A percentile compares a stretch with the other conserved stretches of the same genome.
phyloP scores from a whole-genome alignment of 2,888 invertebrate genomes.

The Pterostichus madidus region DNA sequence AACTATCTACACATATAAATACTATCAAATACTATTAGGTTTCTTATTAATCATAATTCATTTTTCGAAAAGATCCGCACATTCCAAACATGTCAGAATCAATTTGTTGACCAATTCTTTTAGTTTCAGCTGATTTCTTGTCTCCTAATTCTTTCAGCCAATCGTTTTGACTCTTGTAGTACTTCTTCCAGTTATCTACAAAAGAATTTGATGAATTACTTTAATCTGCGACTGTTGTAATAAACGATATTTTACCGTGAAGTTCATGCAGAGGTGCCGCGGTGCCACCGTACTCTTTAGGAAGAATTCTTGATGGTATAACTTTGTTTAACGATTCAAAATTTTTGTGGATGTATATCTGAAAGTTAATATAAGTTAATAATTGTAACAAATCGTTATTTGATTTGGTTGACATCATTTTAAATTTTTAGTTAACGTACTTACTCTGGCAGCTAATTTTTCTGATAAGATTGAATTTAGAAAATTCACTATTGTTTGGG shows the following conservation, averaged over 20 bases:
- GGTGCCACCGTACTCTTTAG: slow-evolving; percentile 44
- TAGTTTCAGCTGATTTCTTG: slow-evolving; percentile 57
- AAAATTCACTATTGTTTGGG: neutral
- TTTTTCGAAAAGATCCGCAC: slow-evolving; percentile 44
- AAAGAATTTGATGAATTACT: neutral
- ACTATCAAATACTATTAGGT: no score
- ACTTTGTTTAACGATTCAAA: slow-evolving; percentile 2
- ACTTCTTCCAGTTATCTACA: slow-evolving; percentile 55
- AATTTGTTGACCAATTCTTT: slow-evolving; percentile 21
- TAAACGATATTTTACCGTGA: neutral
- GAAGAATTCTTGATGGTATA: slow-evolving; percentile 19
- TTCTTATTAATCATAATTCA: slow-evolving; percentile 18
- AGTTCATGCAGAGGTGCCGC: slow-evolving; percentile 1
- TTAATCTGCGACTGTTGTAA: neutral
- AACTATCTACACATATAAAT: no score
- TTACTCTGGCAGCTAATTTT: slow-evolving; percentile 43
- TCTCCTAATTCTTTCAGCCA: slow-evolving; percentile 37
- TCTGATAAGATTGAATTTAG: slow-evolving; percentile 27
- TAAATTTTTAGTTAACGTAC: neutral
- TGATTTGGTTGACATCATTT: no score
- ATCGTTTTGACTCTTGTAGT: slow-evolving; percentile 29
- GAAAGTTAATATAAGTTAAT: neutral
- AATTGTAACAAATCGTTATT: no score
- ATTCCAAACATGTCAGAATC: slow-evolving; percentile 48
- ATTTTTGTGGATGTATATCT: slow-evolving; percentile 28